Conservation (phyloP, 2,888 invertebrate genomes). For the Phoenoteleia sp. region DNA sequence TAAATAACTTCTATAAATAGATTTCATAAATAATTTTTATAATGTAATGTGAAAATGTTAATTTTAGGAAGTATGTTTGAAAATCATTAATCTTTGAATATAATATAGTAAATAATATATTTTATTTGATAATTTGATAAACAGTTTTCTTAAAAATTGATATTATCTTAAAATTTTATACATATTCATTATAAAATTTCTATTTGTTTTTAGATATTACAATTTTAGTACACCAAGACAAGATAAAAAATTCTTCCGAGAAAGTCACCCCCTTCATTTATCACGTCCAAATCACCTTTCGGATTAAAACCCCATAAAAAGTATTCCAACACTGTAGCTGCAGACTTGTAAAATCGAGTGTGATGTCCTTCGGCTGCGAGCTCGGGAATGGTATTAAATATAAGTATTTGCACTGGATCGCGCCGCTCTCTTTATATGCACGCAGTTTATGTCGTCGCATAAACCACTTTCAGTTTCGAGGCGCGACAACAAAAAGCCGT, state of each 20-base stretch:
- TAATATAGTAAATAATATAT: too few species aligned
- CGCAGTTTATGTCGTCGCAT: slow-evolving; percentile 67
- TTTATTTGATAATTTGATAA: too few species aligned
- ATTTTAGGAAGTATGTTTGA: too few species aligned
- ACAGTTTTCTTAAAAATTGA: too few species aligned
- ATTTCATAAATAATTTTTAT: too few species aligned
- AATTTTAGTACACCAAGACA: too few species aligned
- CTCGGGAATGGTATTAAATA: slow-evolving; percentile 66
- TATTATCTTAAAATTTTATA: too few species aligned
- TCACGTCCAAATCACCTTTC: slow-evolving; percentile 14
- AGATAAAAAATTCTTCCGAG: slow-evolving; percentile 13
- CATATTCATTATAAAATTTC: too few species aligned
- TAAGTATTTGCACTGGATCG: slow-evolving; percentile 67
- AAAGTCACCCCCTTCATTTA: slow-evolving; percentile 21
- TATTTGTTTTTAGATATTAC: too few species aligned
- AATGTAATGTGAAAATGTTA: too few species aligned
- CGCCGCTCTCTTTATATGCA: slow-evolving; percentile 69
- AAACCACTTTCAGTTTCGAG: slow-evolving; percentile 73
- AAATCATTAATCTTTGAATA: too few species aligned
- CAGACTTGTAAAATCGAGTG: slow-evolving; percentile 61
- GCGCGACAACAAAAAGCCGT: slow-evolving; percentile 61
- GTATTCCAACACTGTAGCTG: slow-evolving; percentile 42
- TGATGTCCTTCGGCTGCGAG: slow-evolving; percentile 63
- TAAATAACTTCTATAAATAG: too few species aligned
- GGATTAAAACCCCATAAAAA: slow-evolving; percentile 54